These are phyloP conservation scores for Daubentonia madagascariensis DNA, from an alignment of 2,113 vertebrate genomes.

Conservation along the genomic window DNA sequence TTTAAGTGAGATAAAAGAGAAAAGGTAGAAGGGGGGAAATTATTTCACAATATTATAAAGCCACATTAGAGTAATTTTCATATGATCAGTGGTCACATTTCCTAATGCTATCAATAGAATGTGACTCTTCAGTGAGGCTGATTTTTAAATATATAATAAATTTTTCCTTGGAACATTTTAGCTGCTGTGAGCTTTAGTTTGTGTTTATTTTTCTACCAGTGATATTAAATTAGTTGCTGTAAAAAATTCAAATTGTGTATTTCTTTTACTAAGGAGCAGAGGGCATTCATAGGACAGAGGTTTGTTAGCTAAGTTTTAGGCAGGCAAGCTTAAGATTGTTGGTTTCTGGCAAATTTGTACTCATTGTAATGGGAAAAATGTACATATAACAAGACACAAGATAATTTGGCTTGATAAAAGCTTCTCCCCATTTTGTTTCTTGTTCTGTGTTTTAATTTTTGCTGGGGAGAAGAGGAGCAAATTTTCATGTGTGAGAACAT, in stretches of 20 bases:
- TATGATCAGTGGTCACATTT: neutral
- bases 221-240: conserved; percentile 19
- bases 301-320: neutral
- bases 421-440: neutral
- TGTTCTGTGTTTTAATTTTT: conserved; percentile 16
- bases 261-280: neutral
- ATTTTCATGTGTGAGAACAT: neutral
- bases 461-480: neutral
- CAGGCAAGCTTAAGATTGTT: neutral
- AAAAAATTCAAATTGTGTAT: neutral
- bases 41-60: conserved; percentile 5
- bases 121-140: neutral
- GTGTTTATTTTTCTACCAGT: neutral
- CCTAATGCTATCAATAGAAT: neutral
- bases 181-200: neutral
- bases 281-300: neutral
- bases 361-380: neutral
- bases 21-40: neutral
- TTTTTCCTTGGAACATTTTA: neutral
- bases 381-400: neutral
- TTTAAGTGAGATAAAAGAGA: neutral
- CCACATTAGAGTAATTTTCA: neutral
- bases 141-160: neutral
- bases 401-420: neutral
- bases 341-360: neutral